Percentiles rank a stretch among this genome's conserved stretches.
These are phyloP conservation scores for Acrocephalus scirpaceus DNA, from an alignment of 2,797 vertebrate species.

Conservation along the genomic window DNA sequence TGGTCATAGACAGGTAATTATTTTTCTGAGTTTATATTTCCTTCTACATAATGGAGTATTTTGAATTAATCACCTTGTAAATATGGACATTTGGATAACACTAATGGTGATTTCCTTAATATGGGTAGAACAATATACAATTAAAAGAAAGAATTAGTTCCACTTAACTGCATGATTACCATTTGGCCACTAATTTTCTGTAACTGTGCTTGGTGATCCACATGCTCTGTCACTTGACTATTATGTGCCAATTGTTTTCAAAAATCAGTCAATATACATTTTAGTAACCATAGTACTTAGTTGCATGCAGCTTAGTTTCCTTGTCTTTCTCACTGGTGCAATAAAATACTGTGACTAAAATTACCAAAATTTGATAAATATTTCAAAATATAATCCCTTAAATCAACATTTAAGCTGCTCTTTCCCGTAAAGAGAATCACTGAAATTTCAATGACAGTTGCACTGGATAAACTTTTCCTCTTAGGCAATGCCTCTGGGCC, in stretches of 20 bases:
- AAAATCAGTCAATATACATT: background rate
- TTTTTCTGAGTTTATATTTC: background rate
- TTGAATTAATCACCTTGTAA: background rate
- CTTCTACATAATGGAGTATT: background rate
- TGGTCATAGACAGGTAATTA: slow-evolving; percentile 51
- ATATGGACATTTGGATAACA: background rate
- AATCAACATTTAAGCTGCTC: background rate
- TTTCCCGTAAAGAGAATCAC: background rate
- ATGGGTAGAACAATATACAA: background rate
- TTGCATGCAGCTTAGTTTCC: background rate
- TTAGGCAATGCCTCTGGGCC: background rate
- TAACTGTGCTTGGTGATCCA: background rate
- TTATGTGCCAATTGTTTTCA: background rate
- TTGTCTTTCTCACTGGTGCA: background rate
- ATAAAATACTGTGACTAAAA: background rate
- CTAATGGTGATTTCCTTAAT: background rate
- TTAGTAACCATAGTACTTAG: background rate
- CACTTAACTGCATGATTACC: background rate
- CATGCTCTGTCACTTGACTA: background rate
- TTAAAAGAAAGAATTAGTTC: background rate
- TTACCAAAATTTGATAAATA: background rate
- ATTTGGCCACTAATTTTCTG: background rate
- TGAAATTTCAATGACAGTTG: background rate
- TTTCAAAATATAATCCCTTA: background rate
- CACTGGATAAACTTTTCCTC: background rate